Conservation (phyloP, 2,797 vertebrate species). For the Pangasius larnaudii region DNA sequence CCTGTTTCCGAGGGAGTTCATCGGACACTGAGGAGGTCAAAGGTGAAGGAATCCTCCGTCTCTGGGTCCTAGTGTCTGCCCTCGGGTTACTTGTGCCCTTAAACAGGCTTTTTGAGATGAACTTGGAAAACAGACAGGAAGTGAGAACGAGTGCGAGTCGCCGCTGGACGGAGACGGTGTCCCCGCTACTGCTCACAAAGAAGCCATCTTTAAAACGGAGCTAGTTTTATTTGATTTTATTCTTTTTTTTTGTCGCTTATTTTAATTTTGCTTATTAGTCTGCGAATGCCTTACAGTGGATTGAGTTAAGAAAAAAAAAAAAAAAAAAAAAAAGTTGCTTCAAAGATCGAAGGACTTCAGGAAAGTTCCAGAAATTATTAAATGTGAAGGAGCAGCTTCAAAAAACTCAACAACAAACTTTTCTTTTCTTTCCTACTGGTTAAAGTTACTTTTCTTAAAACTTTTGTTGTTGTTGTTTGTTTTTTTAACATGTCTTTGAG, state of each 20-base stretch:
- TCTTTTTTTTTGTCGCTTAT: background rate
- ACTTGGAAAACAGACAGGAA: constrained; percentile 17
- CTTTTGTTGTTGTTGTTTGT: background rate
- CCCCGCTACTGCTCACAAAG: constrained; percentile 21
- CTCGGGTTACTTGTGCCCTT: background rate
- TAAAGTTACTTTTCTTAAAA: background rate
- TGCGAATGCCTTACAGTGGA: constrained; percentile 46
- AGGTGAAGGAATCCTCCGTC: constrained; percentile 65
- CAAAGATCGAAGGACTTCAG: constrained; percentile 4
- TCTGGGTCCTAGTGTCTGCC: constrained; percentile 7
- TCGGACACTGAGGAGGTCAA: constrained; percentile 65
- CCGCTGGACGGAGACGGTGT: constrained; percentile 42
- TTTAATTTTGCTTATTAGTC: constrained; percentile 13
- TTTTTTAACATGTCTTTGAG: background rate
- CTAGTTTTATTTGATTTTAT: background rate
- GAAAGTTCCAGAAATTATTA: constrained; percentile 4
- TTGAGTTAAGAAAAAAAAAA: constrained; percentile 14
- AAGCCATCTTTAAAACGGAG: constrained; percentile 50
- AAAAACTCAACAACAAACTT: background rate
- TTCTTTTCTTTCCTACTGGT: background rate
- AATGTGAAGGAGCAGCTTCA: constrained; percentile 14
- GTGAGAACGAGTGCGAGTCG: background rate
- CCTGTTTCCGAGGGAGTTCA: constrained; percentile 72
- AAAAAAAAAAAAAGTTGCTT: background rate
- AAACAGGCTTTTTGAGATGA: background rate